A percentile compares a stretch with the other conserved stretches of the same genome.
Evolutionary conservation across 2,113 vertebrate species (phyloP).

Genomic region (Sylvilagus bachmani): DNA sequence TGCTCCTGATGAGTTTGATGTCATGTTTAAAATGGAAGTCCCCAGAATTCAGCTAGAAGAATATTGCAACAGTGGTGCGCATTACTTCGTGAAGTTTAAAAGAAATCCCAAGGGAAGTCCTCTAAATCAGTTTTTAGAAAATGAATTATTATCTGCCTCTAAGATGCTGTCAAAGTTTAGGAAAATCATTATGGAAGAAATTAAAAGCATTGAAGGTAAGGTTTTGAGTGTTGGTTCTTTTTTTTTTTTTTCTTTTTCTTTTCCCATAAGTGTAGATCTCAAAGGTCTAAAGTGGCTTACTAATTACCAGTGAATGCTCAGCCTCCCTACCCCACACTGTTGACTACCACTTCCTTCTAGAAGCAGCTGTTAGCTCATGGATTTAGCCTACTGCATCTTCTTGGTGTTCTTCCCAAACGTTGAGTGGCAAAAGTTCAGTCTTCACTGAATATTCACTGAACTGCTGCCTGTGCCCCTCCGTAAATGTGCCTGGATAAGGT

Average conservation of each 20-base stretch:
- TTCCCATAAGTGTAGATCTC: no score
- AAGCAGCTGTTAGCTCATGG: neutral
- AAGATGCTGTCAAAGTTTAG: conserved; percentile 84
- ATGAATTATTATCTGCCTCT: conserved; percentile 83
- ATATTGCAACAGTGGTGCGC: conserved; percentile 78
- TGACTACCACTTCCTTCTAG: neutral
- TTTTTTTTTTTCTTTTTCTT: no score
- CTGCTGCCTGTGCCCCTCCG: neutral
- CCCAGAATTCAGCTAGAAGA: conserved; percentile 81
- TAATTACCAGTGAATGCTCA: neutral
- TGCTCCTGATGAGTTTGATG: conserved; percentile 89
- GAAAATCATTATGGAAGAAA: conserved; percentile 84
- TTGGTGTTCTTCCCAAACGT: neutral
- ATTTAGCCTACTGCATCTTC: neutral
- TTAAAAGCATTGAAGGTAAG: conserved; percentile 86
- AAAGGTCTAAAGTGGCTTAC: neutral
- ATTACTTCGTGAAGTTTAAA: conserved; percentile 84
- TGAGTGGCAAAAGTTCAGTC: neutral
- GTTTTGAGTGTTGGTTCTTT: conserved; percentile 4
- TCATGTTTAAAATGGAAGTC: conserved; percentile 86
- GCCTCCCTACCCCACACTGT: neutral
- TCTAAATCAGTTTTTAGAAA: conserved; percentile 82
- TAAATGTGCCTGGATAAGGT: neutral
- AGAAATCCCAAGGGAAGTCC: conserved; percentile 74
- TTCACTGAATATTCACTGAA: neutral